Evolutionary conservation across 2,797 vertebrate species (phyloP).

Genomic region (Lindbergichthys nudifrons): DNA sequence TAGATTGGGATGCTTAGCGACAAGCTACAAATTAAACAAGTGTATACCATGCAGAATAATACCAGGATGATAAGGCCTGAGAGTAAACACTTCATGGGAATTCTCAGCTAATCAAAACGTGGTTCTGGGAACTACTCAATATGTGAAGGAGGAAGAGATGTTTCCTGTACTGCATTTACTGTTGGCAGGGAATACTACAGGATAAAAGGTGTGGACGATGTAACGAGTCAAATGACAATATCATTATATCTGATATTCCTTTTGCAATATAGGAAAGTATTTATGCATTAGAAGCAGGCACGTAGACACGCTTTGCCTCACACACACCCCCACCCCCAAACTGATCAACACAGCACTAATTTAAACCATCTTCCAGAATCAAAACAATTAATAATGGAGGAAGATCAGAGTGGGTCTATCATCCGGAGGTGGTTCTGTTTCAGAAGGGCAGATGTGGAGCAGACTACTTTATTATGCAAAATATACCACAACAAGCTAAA

Average conservation of each 20-base stretch:
- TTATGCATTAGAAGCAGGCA: not conserved
- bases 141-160: constrained; percentile 19
- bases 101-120: constrained; percentile 38
- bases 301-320: not conserved
- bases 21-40: constrained; percentile 31
- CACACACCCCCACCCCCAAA: not conserved
- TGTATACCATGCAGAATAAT: constrained; percentile 46
- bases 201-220: not conserved
- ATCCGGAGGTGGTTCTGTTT: not conserved
- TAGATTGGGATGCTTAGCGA: constrained; percentile 35
- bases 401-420: not conserved
- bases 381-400: no score
- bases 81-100: constrained; percentile 13
- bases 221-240: not conserved
- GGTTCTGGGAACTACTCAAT: constrained; percentile 20
- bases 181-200: constrained; percentile 31
- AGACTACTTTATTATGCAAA: not conserved
- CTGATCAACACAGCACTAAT: not conserved
- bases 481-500: not conserved
- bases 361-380: not conserved
- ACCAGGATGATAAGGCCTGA: not conserved
- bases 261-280: not conserved
- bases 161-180: constrained; percentile 24
- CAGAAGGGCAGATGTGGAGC: not conserved
- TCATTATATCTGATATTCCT: not conserved